Base-by-base conservation (phyloP, 2,888 invertebrate genomes). In the Parthenolecanium corni region DNA sequence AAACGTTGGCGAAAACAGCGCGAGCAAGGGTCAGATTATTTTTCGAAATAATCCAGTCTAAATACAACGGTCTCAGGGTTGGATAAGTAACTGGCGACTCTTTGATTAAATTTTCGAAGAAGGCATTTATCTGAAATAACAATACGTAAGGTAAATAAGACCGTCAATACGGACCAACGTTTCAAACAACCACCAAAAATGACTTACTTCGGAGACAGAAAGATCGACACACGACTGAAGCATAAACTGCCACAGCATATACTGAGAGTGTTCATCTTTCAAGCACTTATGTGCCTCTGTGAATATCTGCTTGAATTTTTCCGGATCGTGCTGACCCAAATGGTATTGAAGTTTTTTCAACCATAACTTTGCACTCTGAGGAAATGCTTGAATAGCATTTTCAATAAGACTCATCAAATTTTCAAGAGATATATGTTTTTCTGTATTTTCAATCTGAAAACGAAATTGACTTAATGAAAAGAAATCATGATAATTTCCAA, bases 361-460 rank as follows among this genome's bases (percentile, higher is more conserved):
- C 57, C 57, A 57, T 31, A 57, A 21, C 31, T 57, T 57, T 9
- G 44, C 57, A n/a, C 57, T 57, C 16, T 57, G 57, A 12, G 57
- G 57, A 21, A 44, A 57, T 14, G 44, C n/a, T 18, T 57, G 23
- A 11, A 57, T 23, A 14, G 57, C 42, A 31, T 46, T 44, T 31
- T 57, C 57, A 1, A 57, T 46, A 20, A 57, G 46, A 44, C 46
- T 46, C 14, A 57, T 57, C n/a, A 57, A 31, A 6, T 57, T 57
- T 12, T 57, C 57, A 18, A 57, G 57, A 12, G 57, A 24, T 44
- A 44, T 42, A 46, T 46, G 18, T 25, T 57, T 57, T 31, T 57
- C 57, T 3, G 57, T 31, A 36, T 21, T 57, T 31, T 57, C 57
- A 18, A 57, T 57, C 57, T 57, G 18, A 16, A 25, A 52, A 52